Evolutionary conservation across 2,888 invertebrate genomes (phyloP), one percentile per base, ranked within the genome.

Genomic region (Eilema depressum): DNA sequence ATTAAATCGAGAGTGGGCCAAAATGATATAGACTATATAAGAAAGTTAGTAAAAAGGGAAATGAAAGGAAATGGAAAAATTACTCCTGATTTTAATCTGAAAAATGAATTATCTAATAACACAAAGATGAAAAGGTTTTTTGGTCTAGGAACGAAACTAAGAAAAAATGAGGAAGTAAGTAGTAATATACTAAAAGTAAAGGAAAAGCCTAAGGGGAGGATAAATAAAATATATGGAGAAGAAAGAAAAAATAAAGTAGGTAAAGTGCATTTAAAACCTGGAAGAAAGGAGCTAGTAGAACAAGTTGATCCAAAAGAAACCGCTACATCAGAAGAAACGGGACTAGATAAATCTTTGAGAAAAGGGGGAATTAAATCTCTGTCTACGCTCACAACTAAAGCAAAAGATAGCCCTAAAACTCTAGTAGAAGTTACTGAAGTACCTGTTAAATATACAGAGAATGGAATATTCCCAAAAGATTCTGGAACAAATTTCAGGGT

Each of bases 1-100:
- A 64, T 87, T 26, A 75, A 85, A 14, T 77, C 84, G 0, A 73
- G 66, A 33, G 71, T 94, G 4, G 76, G 73, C 3, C 74, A 85
- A 2, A 83, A 86, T 10, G 94, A 94, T 73, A 79, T 93, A 1
- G 79, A 86, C 20, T 87, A 86, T 61, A 83, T 94, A 3, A 90
- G 90, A 81, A 77, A 83, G 0, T 53, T 89, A 8, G 77, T 66
- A 25, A 70, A 77, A 0, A 85, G 77, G 26, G 67, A 33, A 8
- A n/a, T 10, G 2, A 7, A 56, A 33, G 30, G 62, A 62, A n/a
- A 12, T 12, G 20, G 12, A 26, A 20, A 26, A 10, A 3, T 41
- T 37, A 17, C 1, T 25, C 2, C 26, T 10, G 25, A 5, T 26
- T 11, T 63, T 3, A 63, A 37, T 20, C 8, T n/a, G 53, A 17